Evolutionary conservation across 1,140 invertebrate genomes (phyloP), one percentile per base, ranked within the genome.

Genomic region (Eumeta japonica): DNA sequence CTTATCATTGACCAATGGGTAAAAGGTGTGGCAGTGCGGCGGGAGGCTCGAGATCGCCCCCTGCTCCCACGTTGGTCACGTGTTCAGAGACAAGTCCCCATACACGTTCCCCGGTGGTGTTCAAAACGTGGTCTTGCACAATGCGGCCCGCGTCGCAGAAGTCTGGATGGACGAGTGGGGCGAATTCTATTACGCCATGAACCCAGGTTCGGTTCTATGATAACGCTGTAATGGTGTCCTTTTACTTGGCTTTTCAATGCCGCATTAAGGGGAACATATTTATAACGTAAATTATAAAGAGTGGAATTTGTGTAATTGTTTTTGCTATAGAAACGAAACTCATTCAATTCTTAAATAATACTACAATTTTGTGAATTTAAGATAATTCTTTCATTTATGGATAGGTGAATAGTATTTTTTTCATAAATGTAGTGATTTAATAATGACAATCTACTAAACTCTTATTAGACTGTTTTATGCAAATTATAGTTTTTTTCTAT

Each of bases 111-210:
- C 97, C 39, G 96, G 96, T 53, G 97, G 97, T 48, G 95, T 97
- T 52, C 90, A 92, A 58, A 94, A 92, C 75, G 85, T 92, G 56
- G 92, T 99, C 58, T 88, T 98, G 62, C 93, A 97, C 78, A 97
- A 97, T 81, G 92, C 93, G 53, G 93, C 92, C 31, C 83, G 94
- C 54, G 89, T 97, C 49, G 94, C 94, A 55, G 92, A 95, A 80
- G 95, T 97, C 59, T 97, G 94, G 95, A 89, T 98, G 89, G 94
- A 97, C 83, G 90, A 96, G 78, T 97, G 94, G 92, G 88, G 90
- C 77, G 88, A 95, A 78, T 97, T 97, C 84, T 97, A 96, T 86
- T 97, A 94, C 85, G 88, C 90, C 75, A 95, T 96, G 86, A 96
- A 94, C 77, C 91, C 93, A 92, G 92, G 92, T 96, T 88, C 84